Evolutionary conservation across 2,113 vertebrate species (phyloP), one percentile per base, ranked within the genome.

Genomic region (Elephantulus edwardii): DNA sequence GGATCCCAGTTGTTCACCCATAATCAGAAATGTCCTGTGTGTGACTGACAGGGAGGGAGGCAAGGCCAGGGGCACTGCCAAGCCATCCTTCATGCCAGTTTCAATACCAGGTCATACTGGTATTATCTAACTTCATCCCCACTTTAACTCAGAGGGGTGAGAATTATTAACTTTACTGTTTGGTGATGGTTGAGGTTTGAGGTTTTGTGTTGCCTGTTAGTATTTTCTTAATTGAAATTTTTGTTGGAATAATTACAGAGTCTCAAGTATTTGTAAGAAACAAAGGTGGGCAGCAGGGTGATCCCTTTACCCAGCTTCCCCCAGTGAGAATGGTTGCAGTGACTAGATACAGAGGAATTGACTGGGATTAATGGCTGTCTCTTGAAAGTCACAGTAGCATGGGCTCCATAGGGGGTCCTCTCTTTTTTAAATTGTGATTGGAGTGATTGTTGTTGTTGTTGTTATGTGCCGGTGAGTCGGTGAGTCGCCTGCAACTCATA

Each of bases 1-100:
- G 94, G 79, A 75, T 93, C 35, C 0, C 17, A 50, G 24, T 52
- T 66, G 42, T 54, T 90, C 66, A 80, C 22, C 75, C 62, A 26
- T 83, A 50, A 75, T 95, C 83, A 94, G 91, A 93, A 88, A 60
- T 62, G 74, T 50, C 56, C 44, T 74, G 80, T 89, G 44, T 46
- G 42, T 70, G 83, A 88, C 42, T 52, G 88, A 66, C 64, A 66
- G 35, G n/a, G 44, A 66, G 35, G n/a, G 44, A 91, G 60, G 20
- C 56, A 44, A 64, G 70, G 68, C 10, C 4, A 38, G 62, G 56
- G 64, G 70, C 6, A 0, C 13, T 19, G 1, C 62, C 48, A 13
- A 19, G 38, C 6, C 62, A 33, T 38, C 11, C 64, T 38, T 20
- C 9, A n/a, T 10, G n/a, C 64, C 85, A 35, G 56, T 48, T 16